These are phyloP conservation scores for zebrafish (Danio rerio) DNA, from an alignment of 2,113 vertebrate species.

Conservation along the genomic window DNA sequence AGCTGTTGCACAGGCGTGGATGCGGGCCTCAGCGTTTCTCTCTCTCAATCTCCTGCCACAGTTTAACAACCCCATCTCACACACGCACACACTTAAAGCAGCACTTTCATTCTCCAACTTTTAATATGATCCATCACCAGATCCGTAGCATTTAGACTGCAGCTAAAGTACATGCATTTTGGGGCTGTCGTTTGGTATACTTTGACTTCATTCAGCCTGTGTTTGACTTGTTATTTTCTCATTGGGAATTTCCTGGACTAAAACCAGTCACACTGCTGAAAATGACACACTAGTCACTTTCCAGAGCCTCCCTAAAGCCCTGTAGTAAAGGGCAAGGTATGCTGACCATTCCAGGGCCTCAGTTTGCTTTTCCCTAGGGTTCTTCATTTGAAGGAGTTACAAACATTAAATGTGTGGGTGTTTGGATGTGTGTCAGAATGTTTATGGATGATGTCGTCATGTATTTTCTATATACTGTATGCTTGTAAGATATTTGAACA, in stretches of 20 bases:
- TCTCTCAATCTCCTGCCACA: constrained; percentile 22
- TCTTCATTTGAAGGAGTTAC: not conserved
- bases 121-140: constrained; percentile 1
- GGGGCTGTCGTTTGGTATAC: constrained; percentile 31
- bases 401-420: constrained; percentile 4
- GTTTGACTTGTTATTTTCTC: constrained; percentile 59
- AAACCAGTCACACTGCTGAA: constrained; percentile 58
- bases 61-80: constrained; percentile 6
- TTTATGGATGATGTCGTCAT: constrained; percentile 49
- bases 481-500: not conserved
- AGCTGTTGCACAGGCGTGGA: constrained; percentile 70
- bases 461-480: constrained; percentile 36
- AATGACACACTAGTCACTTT: constrained; percentile 55
- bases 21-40: constrained; percentile 47
- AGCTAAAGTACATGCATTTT: not conserved
- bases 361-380: not conserved
- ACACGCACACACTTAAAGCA: constrained; percentile 8
- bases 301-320: constrained; percentile 52
- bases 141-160: not conserved
- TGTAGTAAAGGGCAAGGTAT: constrained; percentile 34
- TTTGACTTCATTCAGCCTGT: constrained; percentile 39
- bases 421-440: constrained; percentile 47
- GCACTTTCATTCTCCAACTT: not conserved
- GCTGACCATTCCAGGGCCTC: constrained; percentile 17
- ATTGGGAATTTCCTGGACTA: constrained; percentile 54